Evolutionary conservation across 2,113 vertebrate genomes (phyloP).

Genomic region (Phylloscopus trochiloides): DNA sequence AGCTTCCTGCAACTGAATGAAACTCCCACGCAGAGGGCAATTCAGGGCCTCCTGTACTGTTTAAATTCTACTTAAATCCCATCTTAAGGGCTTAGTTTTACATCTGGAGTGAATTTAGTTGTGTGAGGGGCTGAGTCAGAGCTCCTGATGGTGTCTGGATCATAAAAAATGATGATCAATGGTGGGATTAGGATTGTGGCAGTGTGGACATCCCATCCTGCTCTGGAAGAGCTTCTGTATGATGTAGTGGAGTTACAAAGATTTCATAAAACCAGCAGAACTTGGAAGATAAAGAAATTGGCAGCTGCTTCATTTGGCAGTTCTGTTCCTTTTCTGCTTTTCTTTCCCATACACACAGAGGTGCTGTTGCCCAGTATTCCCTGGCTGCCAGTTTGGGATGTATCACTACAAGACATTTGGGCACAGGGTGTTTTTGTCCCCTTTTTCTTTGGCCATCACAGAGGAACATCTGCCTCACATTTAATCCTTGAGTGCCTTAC

Average conservation of each 20-base stretch:
- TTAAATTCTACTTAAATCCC: conserved; percentile 1
- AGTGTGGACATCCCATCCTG: neutral
- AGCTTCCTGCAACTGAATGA: neutral
- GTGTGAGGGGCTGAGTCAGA: neutral
- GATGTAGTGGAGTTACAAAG: neutral
- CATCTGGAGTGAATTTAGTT: conserved; percentile 1
- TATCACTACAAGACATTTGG: neutral
- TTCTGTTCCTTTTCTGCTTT: neutral
- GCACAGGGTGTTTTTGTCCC: neutral
- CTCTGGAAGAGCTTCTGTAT: neutral
- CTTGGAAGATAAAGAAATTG: neutral
- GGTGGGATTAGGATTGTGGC: neutral
- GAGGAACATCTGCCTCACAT: neutral
- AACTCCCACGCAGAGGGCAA: neutral
- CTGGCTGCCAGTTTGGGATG: neutral
- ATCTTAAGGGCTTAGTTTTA: conserved; percentile 15
- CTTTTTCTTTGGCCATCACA: neutral
- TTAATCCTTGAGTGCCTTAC: neutral
- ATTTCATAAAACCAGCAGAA: neutral
- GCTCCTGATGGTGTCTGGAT: neutral
- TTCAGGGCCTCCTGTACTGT: neutral
- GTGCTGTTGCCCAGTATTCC: neutral
- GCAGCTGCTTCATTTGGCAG: neutral
- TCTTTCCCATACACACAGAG: neutral
- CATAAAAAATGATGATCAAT: neutral